These are phyloP conservation scores for Beaufortia kweichowensis DNA, from an alignment of 2,113 vertebrate species.

Conservation along the genomic window DNA sequence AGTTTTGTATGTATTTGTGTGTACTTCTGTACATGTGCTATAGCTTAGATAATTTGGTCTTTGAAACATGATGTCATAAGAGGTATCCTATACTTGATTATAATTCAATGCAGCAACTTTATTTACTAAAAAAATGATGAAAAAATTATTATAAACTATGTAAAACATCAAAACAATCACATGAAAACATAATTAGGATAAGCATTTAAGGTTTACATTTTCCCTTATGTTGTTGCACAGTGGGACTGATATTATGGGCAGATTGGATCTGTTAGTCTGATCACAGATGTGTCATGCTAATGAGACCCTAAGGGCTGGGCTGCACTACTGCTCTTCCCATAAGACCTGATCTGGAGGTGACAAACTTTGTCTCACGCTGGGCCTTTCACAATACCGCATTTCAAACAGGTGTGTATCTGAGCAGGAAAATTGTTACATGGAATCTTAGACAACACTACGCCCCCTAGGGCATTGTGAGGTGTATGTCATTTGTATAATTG, in stretches of 20 bases:
- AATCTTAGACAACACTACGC: constrained; percentile 50
- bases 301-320: constrained; percentile 46
- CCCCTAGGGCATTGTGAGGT: constrained; percentile 49
- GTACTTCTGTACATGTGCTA: background rate
- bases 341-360: constrained; percentile 46
- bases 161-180: background rate
- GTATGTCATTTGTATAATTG: constrained; percentile 25
- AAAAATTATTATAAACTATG: background rate
- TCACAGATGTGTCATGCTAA: constrained; percentile 38
- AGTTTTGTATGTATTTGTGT: background rate
- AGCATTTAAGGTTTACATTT: background rate
- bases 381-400: constrained; percentile 24
- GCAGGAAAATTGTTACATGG: constrained; percentile 36
- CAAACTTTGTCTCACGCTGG: constrained; percentile 45
- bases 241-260: background rate
- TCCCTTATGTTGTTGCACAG: constrained; percentile 2
- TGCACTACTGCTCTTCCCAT: constrained; percentile 44
- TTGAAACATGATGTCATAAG: no score
- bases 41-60: background rate
- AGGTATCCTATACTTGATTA: no score
- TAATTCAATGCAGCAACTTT: no score
- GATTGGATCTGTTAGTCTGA: constrained; percentile 27
- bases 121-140: background rate
- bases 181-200: background rate
- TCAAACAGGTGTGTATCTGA: constrained; percentile 22